Percentiles rank a stretch among this genome's conserved stretches.
Conservation (phyloP, 2,797 vertebrate genomes). For the Propithecus perrieri region DNA sequence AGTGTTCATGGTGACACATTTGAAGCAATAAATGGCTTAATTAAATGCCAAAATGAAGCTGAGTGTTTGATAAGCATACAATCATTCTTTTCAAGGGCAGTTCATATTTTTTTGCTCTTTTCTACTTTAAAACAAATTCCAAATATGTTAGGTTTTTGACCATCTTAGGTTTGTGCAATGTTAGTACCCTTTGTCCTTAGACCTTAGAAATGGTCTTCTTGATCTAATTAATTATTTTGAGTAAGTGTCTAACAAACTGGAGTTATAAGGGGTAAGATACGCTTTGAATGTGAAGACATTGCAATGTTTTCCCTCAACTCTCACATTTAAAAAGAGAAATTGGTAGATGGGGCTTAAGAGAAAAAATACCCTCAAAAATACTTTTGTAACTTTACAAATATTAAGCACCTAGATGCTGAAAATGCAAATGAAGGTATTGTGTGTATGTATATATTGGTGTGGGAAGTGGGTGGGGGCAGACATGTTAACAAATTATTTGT, state of each 20-base stretch:
- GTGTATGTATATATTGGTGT: not conserved
- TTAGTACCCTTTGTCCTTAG: constrained; percentile 5
- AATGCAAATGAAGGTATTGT: not conserved
- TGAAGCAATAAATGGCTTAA: constrained; percentile 82
- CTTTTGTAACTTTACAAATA: not conserved
- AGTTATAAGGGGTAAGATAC: not conserved
- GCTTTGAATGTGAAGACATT: not conserved
- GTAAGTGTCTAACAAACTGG: not conserved
- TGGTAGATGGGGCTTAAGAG: not conserved
- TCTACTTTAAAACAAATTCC: constrained; percentile 23
- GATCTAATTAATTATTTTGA: constrained; percentile 7
- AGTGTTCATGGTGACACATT: constrained; percentile 76
- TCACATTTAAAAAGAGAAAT: not conserved
- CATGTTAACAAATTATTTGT: not conserved
- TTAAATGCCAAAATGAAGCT: constrained; percentile 76
- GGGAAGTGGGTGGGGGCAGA: not conserved
- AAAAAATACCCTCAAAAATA: not conserved
- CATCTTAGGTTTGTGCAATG: not conserved
- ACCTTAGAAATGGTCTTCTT: constrained; percentile 27
- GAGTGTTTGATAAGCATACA: constrained; percentile 76
- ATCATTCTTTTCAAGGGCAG: constrained; percentile 52
- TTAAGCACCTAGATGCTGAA: not conserved
- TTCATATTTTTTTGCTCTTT: constrained; percentile 39
- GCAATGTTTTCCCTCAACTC: not conserved
- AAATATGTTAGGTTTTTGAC: constrained; percentile 14